These are phyloP conservation scores for Pseudobourletiella spinata DNA, from an alignment of 1,140 invertebrate species.

Conservation along the genomic window DNA sequence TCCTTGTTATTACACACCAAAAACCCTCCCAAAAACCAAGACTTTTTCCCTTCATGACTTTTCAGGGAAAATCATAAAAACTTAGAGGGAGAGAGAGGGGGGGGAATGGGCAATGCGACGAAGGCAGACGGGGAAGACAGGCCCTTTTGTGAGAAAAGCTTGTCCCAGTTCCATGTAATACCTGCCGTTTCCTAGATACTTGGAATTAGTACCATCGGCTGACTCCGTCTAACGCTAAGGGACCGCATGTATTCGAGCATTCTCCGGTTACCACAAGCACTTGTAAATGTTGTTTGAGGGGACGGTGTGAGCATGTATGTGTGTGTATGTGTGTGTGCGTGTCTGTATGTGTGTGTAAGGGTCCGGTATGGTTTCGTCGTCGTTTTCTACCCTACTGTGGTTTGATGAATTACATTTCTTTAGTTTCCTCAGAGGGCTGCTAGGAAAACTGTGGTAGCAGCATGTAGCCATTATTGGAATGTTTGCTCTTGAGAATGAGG, in stretches of 20 bases:
- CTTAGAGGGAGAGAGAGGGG: no score
- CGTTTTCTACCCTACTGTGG: conserved; percentile 24
- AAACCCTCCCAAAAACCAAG: neutral
- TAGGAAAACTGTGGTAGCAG: neutral
- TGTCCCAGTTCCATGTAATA: neutral
- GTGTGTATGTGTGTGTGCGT: neutral
- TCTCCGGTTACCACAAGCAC: neutral
- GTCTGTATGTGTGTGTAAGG: neutral
- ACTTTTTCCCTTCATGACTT: neutral
- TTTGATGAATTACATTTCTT: conserved; percentile 32
- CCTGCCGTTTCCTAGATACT: no score
- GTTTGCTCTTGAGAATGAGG: no score
- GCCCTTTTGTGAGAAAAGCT: no score
- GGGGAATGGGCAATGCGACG: no score
- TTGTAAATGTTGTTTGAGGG: neutral
- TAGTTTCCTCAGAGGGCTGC: neutral
- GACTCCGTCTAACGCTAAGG: no score
- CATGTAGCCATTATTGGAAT: neutral
- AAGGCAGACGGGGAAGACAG: no score
- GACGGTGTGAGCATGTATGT: neutral
- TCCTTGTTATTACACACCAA: neutral
- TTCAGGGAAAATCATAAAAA: neutral
- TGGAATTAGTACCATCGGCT: no score
- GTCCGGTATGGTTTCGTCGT: no score
- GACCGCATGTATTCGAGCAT: neutral